phyloP scores from a whole-genome alignment of 37 sponge, comb jelly and placozoan genomes.

The Spongilla lacustris region DNA sequence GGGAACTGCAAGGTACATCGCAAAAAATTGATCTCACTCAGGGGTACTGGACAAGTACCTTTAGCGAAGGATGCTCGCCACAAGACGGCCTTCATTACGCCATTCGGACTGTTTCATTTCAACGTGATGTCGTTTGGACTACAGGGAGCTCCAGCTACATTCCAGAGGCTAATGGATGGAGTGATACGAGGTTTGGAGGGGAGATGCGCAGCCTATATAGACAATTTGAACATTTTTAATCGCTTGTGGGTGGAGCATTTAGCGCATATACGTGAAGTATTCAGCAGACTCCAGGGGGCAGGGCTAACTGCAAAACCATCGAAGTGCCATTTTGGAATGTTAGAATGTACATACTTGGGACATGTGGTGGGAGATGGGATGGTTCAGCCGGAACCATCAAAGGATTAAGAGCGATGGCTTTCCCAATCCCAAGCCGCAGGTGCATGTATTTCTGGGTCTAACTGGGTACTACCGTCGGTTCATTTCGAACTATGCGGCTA shows the following conservation, averaged over 20 bases:
- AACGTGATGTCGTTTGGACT: slow-evolving; percentile 73
- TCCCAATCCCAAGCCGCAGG: slow-evolving; percentile 56
- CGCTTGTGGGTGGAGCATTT: too few species aligned
- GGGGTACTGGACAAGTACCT: slow-evolving; percentile 61
- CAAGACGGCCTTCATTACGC: slow-evolving; percentile 64
- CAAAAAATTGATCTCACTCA: slow-evolving; percentile 25
- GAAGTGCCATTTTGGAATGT: too few species aligned
- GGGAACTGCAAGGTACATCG: slow-evolving; percentile 29
- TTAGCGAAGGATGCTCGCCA: slow-evolving; percentile 13
- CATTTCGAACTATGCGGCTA: slow-evolving; percentile 30
- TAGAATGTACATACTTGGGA: too few species aligned
- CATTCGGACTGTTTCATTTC: slow-evolving; percentile 53
- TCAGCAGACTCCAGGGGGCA: too few species aligned
- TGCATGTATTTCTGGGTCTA: slow-evolving; percentile 45
- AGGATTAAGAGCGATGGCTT: too few species aligned
- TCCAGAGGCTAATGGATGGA: slow-evolving; percentile 58
- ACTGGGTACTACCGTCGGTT: slow-evolving; percentile 52
- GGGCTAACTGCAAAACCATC: too few species aligned
- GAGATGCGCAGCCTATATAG: too few species aligned
- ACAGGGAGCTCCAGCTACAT: slow-evolving; percentile 56
- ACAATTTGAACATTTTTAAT: too few species aligned
- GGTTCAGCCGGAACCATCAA: too few species aligned
- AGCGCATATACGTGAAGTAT: too few species aligned
- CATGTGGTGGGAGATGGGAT: too few species aligned
- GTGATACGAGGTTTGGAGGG: slow-evolving; percentile 7